Conservation (phyloP, 2,888 invertebrate species). For the Clostera curtula region DNA sequence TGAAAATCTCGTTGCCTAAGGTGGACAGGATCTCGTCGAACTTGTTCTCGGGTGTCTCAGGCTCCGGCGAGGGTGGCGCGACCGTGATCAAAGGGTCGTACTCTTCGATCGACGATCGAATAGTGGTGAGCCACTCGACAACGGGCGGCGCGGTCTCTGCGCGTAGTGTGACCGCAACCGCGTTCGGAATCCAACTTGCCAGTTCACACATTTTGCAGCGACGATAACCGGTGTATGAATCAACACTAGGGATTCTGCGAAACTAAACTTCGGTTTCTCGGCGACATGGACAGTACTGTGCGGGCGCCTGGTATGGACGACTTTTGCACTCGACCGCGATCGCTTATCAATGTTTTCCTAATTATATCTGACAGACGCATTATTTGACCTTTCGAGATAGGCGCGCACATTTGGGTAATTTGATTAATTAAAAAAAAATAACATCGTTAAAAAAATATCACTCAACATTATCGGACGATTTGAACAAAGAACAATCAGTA, state of each 20-base stretch:
- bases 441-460: neutral
- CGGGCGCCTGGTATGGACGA: constrained; percentile 39
- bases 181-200: constrained; percentile 70
- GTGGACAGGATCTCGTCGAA: constrained; percentile 68
- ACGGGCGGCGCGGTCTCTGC: constrained; percentile 49
- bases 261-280: constrained; percentile 46
- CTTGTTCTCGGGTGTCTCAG: constrained; percentile 38
- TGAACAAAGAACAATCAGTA: neutral
- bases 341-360: constrained; percentile 60
- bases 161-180: constrained; percentile 61
- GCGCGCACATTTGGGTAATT: constrained; percentile 10
- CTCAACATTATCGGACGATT: neutral
- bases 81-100: constrained; percentile 58
- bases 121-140: constrained; percentile 56
- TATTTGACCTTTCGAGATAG: constrained; percentile 45
- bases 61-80: constrained; percentile 32
- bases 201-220: constrained; percentile 55
- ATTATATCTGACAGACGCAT: constrained; percentile 40
- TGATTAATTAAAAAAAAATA: neutral
- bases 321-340: constrained; percentile 66
- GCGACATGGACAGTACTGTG: constrained; percentile 23
- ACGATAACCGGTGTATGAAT: constrained; percentile 71
- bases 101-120: constrained; percentile 57
- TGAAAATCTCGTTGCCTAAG: constrained; percentile 64
- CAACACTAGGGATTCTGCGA: constrained; percentile 62